These are phyloP conservation scores for Incurvaria masculella DNA, from an alignment of 2,888 invertebrate species.

Conservation along the genomic window DNA sequence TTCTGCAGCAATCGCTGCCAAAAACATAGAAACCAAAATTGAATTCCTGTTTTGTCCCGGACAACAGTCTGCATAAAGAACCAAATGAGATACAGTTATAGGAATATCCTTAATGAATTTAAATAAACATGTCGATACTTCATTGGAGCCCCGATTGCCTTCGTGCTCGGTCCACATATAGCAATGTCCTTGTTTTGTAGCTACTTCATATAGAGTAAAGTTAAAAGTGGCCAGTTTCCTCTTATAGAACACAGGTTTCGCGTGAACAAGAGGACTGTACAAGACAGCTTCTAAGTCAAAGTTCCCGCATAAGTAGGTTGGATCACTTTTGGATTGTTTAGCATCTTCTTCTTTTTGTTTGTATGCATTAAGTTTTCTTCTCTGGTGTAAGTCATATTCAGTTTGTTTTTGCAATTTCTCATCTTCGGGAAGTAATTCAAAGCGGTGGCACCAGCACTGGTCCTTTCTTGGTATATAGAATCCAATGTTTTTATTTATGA, in stretches of 20 bases:
- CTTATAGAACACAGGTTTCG: constrained; percentile 13
- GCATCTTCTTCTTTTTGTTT: not conserved
- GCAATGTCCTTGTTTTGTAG: constrained; percentile 13
- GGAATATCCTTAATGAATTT: constrained; percentile 2
- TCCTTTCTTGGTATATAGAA: not conserved
- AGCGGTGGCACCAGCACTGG: not conserved
- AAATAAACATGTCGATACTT: constrained; percentile 16
- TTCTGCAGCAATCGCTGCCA: constrained; percentile 1
- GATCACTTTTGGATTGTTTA: not conserved
- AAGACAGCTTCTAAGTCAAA: constrained; percentile 17
- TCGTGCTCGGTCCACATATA: constrained; percentile 19
- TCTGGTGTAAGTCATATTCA: constrained; percentile 1
- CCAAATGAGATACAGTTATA: not conserved
- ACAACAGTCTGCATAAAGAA: not conserved
- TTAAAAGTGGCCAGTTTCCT: constrained; percentile 15
- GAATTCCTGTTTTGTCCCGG: constrained; percentile 10
- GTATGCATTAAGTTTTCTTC: not conserved
- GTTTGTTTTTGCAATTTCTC: not conserved
- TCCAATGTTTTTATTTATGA: not conserved
- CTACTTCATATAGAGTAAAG: constrained; percentile 16
- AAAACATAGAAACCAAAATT: constrained; percentile 4
- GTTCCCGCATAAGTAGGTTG: not conserved
- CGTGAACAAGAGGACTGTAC: constrained; percentile 11
- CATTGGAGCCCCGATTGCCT: constrained; percentile 18
- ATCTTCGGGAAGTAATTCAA: not conserved